Evolutionary conservation across 2,797 vertebrate genomes (phyloP), one percentile per base, ranked within the genome.

Genomic region (Perodicticus potto): DNA sequence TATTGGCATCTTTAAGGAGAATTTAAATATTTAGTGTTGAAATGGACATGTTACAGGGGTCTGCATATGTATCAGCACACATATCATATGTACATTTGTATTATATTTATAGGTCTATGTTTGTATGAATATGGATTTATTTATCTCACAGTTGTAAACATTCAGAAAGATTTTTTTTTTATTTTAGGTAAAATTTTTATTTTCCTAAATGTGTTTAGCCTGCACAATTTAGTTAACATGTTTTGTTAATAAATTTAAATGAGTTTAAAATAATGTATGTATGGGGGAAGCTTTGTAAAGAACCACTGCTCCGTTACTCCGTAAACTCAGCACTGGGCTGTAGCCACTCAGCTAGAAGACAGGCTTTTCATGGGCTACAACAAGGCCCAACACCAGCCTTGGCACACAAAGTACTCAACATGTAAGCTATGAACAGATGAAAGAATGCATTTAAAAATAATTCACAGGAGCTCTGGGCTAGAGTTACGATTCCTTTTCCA

Each of bases 21-120:
- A 90, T 94, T 96, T 96, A 96, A 97, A 94, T 96, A 87, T 97
- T 95, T 96, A 72, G 45, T 94, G 69, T 87, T 92, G 63, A 95
- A 96, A 96, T 83, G 88, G 90, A 93, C 83, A 95, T 49, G 70
- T 93, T 81, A 95, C 43, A 84, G 93, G 23, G 53, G 87, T 88
- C 95, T 93, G 17, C 53, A 77, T 94, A 65, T 70, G 59, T 32
- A 80, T 96, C 76, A 78, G 53, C 25, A 76, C 37, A 91, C 20
- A n/a, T 40, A 95, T 70, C 87, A n/a, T 49, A 81, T 81, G 40
- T 92, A 40, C 16, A 77, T 70, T 82, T 91, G 86, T 22, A 53
- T 85, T 72, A 49, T 95, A 93, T 85, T 91, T 95, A 80, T 70
- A 85, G 34, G 77, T 91, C 67, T 81, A 13, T 93, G 76, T 95